Conservation (phyloP, 2,113 vertebrate genomes). For the Tachysurus fulvidraco region DNA sequence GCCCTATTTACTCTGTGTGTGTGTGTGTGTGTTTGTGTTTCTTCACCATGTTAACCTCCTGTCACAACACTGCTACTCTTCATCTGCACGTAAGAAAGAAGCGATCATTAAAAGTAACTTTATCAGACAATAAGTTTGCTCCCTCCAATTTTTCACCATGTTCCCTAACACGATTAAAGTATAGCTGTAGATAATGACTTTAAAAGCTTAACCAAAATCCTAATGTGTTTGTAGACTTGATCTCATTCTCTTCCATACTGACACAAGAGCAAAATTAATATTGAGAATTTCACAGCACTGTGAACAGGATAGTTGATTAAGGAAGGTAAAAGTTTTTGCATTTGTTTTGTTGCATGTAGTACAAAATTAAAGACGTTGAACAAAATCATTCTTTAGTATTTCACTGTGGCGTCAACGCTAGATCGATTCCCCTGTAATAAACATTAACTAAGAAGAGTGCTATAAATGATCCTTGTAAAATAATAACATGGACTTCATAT, state of each 20-base stretch:
- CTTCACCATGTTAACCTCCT: constrained; percentile 65
- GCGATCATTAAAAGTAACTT: constrained; percentile 43
- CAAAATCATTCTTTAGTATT: constrained; percentile 8
- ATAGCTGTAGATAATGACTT: constrained; percentile 24
- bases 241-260: constrained; percentile 1
- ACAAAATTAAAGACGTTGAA: constrained; percentile 47
- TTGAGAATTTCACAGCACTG: constrained; percentile 5
- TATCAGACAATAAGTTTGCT: constrained; percentile 16
- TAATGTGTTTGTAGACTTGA: constrained; percentile 12
- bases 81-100: constrained; percentile 47
- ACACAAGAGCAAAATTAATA: neutral
- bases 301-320: neutral
- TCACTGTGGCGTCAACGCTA: neutral
- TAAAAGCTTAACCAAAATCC: neutral
- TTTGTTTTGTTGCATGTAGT: constrained; percentile 40
- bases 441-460: neutral
- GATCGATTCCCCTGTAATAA: neutral
- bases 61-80: constrained; percentile 40
- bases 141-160: constrained; percentile 12
- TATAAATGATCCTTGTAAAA: neutral
- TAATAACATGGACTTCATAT: neutral
- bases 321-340: neutral
- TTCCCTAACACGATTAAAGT: constrained; percentile 34
- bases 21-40: constrained; percentile 60
- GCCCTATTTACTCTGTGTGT: constrained; percentile 40